These are phyloP conservation scores for Lomographa bimaculata DNA, from an alignment of 2,888 invertebrate species.

Conservation along the genomic window DNA sequence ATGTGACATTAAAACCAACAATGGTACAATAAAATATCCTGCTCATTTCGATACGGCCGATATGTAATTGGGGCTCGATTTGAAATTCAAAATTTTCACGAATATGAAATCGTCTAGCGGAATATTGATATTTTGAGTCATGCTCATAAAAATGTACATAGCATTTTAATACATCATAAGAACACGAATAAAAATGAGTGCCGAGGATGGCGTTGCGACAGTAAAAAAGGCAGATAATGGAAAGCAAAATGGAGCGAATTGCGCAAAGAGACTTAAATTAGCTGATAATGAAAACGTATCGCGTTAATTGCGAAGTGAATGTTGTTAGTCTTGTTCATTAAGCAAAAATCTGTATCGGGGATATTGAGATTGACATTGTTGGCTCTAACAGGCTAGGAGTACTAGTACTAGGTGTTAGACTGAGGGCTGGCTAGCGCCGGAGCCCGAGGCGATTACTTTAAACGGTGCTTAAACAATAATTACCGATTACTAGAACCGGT, in stretches of 20 bases:
- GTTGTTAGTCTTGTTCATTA: constrained; percentile 67
- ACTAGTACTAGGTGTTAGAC: constrained; percentile 29
- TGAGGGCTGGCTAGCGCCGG: constrained; percentile 45
- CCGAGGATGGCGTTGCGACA: constrained; percentile 22
- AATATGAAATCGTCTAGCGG: constrained; percentile 29
- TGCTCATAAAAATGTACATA: constrained; percentile 25
- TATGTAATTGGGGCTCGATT: constrained; percentile 32
- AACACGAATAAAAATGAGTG: constrained; percentile 19
- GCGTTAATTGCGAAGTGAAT: constrained; percentile 67
- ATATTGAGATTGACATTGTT: constrained; percentile 64
- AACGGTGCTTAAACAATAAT: constrained; percentile 76
- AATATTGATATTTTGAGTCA: constrained; percentile 25
- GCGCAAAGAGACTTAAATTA: constrained; percentile 48
- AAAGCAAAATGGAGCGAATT: constrained; percentile 31
- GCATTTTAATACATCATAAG: constrained; percentile 23
- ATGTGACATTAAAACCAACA: constrained; percentile 55
- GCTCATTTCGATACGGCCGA: constrained; percentile 37
- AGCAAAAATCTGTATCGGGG: constrained; percentile 63
- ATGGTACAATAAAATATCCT: constrained; percentile 45
- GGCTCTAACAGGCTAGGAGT: constrained; percentile 36
- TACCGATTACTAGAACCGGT: constrained; percentile 66
- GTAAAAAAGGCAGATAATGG: constrained; percentile 30
- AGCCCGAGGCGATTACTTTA: constrained; percentile 63
- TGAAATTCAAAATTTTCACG: constrained; percentile 35
- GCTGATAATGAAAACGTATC: constrained; percentile 59